Percentiles rank a stretch among this genome's conserved stretches.
Evolutionary conservation across 2,113 vertebrate genomes (phyloP).

Genomic region (Myrmophylax atrothorax): DNA sequence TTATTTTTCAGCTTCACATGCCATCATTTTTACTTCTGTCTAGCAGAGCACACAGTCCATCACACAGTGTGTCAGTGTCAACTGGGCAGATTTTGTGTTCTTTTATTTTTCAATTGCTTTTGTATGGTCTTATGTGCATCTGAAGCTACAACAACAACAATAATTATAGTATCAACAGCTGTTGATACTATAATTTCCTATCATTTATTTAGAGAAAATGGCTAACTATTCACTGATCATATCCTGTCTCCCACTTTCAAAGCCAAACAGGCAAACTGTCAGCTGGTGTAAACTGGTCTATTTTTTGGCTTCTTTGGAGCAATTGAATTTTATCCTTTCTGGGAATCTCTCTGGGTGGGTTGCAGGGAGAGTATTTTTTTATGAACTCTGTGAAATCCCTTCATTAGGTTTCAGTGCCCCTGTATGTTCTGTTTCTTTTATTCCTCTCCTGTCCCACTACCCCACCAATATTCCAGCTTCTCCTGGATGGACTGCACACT

Average conservation of each 20-base stretch:
- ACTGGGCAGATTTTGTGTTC: neutral
- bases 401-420: neutral
- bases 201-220: neutral
- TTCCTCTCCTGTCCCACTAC: neutral
- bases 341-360: neutral
- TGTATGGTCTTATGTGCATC: neutral
- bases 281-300: neutral
- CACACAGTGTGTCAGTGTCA: neutral
- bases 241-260: neutral
- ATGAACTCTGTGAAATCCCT: neutral
- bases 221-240: neutral
- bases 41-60: neutral
- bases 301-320: neutral
- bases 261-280: neutral
- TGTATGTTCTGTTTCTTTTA: neutral
- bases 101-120: neutral
- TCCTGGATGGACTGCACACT: neutral
- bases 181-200: neutral
- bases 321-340: neutral
- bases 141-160: too few relatives aligned
- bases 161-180: too few relatives aligned
- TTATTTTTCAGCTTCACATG: neutral
- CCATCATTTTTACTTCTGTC: neutral
- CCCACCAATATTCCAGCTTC: neutral
- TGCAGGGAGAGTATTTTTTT: neutral